A percentile compares a stretch with the other conserved stretches of the same genome.
Conservation (phyloP, 2,888 invertebrate genomes). For the Trichogramma evanescens region DNA sequence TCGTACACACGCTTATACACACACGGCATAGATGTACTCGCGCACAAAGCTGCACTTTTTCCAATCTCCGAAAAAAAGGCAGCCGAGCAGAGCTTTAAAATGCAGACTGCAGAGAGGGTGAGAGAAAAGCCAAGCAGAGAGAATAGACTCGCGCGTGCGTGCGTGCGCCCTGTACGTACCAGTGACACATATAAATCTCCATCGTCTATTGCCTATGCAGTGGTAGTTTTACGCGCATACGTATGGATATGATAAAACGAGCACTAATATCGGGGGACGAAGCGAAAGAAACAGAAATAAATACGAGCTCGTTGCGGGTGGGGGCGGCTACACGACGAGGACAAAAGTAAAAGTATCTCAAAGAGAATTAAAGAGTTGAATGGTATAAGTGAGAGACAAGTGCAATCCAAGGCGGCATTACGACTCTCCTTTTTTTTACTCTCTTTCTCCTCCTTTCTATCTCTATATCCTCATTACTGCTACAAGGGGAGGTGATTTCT, state of each 20-base stretch:
- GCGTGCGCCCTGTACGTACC: too few relatives aligned
- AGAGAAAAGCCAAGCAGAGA: constrained; percentile 1
- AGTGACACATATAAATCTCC: too few relatives aligned
- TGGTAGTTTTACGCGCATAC: too few relatives aligned
- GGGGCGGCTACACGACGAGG: background rate
- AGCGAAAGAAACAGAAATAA: constrained; percentile 4
- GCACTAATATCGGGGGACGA: too few relatives aligned
- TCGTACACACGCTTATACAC: too few relatives aligned
- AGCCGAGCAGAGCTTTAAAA: background rate
- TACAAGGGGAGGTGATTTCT: constrained; percentile 15
- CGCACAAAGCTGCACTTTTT: constrained; percentile 3
- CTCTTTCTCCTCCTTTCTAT: background rate
- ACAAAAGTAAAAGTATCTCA: constrained; percentile 17
- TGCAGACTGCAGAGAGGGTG: background rate
- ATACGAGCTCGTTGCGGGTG: background rate
- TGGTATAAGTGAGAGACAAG: constrained; percentile 2
- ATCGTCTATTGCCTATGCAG: too few relatives aligned
- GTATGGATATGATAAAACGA: too few relatives aligned
- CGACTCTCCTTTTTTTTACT: constrained; percentile 10
- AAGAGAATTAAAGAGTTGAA: constrained; percentile 19
- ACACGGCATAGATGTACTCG: too few relatives aligned
- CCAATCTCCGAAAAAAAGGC: constrained; percentile 5
- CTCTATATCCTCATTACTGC: too few relatives aligned
- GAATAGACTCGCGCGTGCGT: too few relatives aligned
- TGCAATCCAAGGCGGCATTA: constrained; percentile 14